Evolutionary conservation across 2,888 invertebrate genomes (phyloP).

Genomic region (Rapana venosa): DNA sequence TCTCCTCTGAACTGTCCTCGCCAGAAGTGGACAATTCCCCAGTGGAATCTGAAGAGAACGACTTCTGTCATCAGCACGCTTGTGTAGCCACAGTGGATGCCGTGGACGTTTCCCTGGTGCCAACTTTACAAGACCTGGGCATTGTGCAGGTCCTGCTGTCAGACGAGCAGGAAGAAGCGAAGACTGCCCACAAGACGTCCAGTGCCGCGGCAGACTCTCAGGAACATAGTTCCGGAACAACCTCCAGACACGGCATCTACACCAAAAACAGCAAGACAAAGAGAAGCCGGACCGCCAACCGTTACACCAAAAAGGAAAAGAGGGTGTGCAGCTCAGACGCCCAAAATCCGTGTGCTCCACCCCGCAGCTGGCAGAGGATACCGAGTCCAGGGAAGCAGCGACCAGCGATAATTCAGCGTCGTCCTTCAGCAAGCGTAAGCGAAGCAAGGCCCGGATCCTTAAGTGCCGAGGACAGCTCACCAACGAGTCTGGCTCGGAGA

Average conservation of each 20-base stretch:
- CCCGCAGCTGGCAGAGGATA: background rate
- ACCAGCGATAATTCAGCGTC: background rate
- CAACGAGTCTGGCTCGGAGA: background rate
- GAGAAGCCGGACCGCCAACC: background rate
- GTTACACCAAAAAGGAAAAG: background rate
- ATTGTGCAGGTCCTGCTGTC: background rate
- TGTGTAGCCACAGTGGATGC: background rate
- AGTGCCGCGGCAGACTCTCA: background rate
- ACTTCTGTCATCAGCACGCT: background rate
- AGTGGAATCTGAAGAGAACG: background rate
- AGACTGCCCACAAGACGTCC: background rate
- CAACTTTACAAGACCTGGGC: background rate
- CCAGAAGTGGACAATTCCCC: background rate
- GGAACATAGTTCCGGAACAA: background rate
- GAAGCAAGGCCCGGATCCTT: background rate
- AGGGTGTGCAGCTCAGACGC: background rate
- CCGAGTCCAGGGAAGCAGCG: background rate
- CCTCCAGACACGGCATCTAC: background rate
- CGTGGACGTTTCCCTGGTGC: background rate
- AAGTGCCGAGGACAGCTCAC: background rate
- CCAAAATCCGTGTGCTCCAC: background rate
- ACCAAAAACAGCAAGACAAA: slow-evolving; percentile 7
- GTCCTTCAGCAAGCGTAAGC: background rate
- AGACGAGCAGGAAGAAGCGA: background rate
- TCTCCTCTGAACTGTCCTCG: background rate